Evolutionary conservation across 2,888 invertebrate genomes (phyloP).

Genomic region (Nephrotoma flavescens): DNA sequence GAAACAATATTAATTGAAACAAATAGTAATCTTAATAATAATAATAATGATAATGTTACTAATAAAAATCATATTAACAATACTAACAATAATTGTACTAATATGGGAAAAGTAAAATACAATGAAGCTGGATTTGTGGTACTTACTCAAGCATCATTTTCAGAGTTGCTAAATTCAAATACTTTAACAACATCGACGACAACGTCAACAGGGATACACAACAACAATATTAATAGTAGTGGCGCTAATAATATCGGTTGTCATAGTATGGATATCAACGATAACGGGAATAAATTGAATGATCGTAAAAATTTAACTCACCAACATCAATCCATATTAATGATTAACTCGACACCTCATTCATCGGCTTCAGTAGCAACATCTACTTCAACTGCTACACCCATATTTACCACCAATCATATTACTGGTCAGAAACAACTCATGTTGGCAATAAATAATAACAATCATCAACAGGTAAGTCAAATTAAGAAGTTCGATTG

Average conservation of each 20-base stretch:
- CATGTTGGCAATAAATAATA: constrained; percentile 24
- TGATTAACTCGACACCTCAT: constrained; percentile 17
- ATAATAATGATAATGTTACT: constrained; percentile 7
- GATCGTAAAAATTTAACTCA: constrained; percentile 10
- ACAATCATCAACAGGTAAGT: constrained; percentile 27
- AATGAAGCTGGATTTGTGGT: constrained; percentile 11
- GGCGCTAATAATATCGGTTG: constrained; percentile 8
- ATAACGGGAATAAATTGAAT: constrained; percentile 11
- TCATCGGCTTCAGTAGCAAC: constrained; percentile 14
- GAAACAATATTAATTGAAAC: constrained; percentile 5
- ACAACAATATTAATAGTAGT: constrained; percentile 11
- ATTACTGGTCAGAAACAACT: constrained; percentile 22
- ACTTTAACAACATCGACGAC: constrained; percentile 8
- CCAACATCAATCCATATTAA: constrained; percentile 10
- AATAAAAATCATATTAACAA: constrained; percentile 8
- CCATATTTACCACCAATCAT: constrained; percentile 15
- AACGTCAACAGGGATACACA: not conserved
- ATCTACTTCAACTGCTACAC: constrained; percentile 14
- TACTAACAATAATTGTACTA: constrained; percentile 12
- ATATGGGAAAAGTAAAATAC: constrained; percentile 5
- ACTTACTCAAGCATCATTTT: constrained; percentile 14
- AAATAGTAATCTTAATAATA: constrained; percentile 5
- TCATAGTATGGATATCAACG: constrained; percentile 13
- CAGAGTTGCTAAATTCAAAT: constrained; percentile 13
- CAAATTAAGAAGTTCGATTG: not conserved